Evolutionary conservation across 2,797 vertebrate genomes (phyloP).

Genomic region (Stomatorhinus walkeri): DNA sequence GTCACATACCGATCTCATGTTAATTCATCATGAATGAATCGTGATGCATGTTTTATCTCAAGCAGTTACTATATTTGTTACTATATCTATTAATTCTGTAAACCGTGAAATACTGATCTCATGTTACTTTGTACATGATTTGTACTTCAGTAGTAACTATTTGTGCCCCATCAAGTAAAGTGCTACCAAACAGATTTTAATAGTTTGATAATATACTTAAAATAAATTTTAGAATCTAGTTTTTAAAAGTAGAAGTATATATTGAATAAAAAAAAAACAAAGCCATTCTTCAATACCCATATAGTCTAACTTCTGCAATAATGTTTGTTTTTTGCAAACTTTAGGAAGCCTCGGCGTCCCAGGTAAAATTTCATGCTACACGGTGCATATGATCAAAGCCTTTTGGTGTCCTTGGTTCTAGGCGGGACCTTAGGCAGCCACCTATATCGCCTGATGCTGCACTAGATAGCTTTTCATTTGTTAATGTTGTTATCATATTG

Average conservation of each 20-base stretch:
- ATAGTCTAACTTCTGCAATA: neutral
- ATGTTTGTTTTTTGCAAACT: slow-evolving; percentile 18
- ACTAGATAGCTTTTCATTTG: neutral
- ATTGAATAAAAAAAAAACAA: neutral
- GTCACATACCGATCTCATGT: neutral
- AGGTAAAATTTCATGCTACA: slow-evolving; percentile 43
- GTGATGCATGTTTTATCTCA: neutral
- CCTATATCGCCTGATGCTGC: neutral
- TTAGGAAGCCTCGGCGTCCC: slow-evolving; percentile 52
- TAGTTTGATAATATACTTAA: neutral
- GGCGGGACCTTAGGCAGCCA: neutral
- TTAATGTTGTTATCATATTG: neutral
- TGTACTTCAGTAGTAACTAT: neutral
- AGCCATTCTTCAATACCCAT: neutral
- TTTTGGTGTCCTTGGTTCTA: neutral
- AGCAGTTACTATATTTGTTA: neutral
- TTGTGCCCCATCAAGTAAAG: neutral
- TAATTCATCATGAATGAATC: neutral
- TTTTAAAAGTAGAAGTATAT: neutral
- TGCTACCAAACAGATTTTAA: neutral
- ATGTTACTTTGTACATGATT: neutral
- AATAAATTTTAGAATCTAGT: neutral
- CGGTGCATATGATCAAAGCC: neutral
- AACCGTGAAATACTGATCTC: neutral
- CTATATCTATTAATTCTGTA: neutral